Percentiles rank a stretch among this genome's conserved stretches.
phyloP scores from a whole-genome alignment of 2,888 invertebrate genomes.

The Steromphala cineraria region DNA sequence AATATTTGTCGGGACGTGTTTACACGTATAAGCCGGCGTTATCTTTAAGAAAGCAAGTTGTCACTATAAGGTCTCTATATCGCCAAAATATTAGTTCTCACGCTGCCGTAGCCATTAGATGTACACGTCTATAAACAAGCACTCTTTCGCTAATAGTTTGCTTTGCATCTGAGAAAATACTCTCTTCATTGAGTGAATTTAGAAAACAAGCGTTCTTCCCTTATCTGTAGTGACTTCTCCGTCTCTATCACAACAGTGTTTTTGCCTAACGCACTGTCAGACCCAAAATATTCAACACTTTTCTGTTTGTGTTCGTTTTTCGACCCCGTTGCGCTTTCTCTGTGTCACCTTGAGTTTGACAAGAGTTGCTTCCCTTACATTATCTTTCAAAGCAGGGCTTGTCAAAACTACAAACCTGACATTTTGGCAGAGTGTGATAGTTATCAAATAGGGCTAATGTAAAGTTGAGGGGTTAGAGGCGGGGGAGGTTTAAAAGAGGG shows the following conservation, averaged over 20 bases:
- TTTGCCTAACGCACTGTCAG: not conserved
- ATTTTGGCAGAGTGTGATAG: not conserved
- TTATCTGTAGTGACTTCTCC: not conserved
- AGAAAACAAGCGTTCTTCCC: not conserved
- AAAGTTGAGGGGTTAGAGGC: not conserved
- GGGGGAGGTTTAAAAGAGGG: not conserved
- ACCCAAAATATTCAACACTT: not conserved
- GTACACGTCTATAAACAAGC: not conserved
- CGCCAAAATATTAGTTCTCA: not conserved
- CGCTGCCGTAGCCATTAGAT: not conserved
- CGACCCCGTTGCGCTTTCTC: not conserved
- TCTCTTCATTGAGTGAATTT: not conserved
- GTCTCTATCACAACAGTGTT: not conserved
- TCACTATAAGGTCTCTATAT: not conserved
- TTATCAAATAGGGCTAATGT: not conserved
- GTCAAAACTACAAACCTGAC: not conserved
- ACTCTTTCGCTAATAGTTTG: not conserved
- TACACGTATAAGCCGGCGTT: not conserved
- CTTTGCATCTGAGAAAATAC: not conserved
- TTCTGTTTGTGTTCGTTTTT: not conserved
- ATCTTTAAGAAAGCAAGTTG: conserved; percentile 5
- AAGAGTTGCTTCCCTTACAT: conserved; percentile 2
- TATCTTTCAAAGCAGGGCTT: not conserved
- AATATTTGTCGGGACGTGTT: not conserved
- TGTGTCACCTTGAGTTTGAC: not conserved